Evolutionary conservation across 2,888 invertebrate genomes (phyloP).

Genomic region (Microctonus aethiopoides): DNA sequence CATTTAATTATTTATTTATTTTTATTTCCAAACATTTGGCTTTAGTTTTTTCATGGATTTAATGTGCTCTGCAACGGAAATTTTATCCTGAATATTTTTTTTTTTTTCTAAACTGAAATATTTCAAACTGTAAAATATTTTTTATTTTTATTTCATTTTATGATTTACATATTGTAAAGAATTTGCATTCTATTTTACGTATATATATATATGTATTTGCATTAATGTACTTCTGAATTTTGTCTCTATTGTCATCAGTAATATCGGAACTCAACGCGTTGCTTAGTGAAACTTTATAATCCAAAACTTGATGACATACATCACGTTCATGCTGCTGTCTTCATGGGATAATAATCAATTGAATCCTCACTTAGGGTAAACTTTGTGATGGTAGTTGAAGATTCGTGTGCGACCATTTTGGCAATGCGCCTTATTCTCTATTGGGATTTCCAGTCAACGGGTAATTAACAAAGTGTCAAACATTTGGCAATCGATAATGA

Average conservation of each 20-base stretch:
- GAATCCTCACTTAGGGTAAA: conserved; percentile 35
- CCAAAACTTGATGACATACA: conserved; percentile 41
- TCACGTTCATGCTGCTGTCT: background rate
- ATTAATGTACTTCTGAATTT: background rate
- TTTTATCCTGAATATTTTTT: too few relatives aligned
- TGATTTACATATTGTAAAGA: too few relatives aligned
- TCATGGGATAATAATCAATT: conserved; percentile 49
- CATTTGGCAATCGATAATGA: conserved; percentile 36
- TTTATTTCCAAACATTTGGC: too few relatives aligned
- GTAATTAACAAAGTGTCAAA: conserved; percentile 28
- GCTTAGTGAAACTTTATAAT: conserved; percentile 43
- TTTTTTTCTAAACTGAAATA: too few relatives aligned
- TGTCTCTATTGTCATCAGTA: background rate
- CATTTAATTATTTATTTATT: too few relatives aligned
- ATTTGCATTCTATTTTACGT: too few relatives aligned
- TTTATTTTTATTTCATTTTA: too few relatives aligned
- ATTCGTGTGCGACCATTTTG: conserved; percentile 1
- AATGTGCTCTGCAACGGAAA: background rate
- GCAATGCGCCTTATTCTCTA: conserved; percentile 13
- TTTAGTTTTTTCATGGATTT: too few relatives aligned
- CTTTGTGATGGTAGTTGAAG: background rate
- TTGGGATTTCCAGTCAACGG: conserved; percentile 20
- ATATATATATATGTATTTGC: background rate
- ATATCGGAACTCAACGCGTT: background rate
- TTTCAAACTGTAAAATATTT: too few relatives aligned